Evolutionary conservation across 1,140 invertebrate species (phyloP), one percentile per base, ranked within the genome.

Genomic region (Bombyx mandarina): DNA sequence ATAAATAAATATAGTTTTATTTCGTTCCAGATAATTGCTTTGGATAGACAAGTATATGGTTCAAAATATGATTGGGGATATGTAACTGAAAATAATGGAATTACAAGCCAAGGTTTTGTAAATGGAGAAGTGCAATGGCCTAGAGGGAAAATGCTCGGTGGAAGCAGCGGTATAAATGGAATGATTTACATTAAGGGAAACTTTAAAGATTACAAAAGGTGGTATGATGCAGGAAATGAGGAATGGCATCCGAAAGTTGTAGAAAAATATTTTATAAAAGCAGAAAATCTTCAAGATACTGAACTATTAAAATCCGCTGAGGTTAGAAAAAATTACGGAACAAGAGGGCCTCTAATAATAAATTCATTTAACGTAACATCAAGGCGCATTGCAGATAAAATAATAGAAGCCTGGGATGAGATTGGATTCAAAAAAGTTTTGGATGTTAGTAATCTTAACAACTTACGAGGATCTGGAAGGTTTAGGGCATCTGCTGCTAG

Each of bases 101-200:
- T 26, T 54, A 60, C 56, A 9, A 52, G 42, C 53, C 52, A 61
- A 58, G 66, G 54, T 8, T 48, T 54, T 45, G 44, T 52, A 9
- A 58, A 63, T 50, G 55, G 61, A 26, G 26, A 52, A 9, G 54
- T 61, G 8, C 69, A 77, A 26, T 89, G 88, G 79, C 85, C 90
- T 4, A 69, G 88, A 60, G 90, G 86, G 60, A 89, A 89, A 71
- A 73, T 86, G 45, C 60, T 90, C 18, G 93, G 92, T n/a, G 92
- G 92, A 6, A 89, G 88, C n/a, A 91, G 89, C 26, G 89, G 90
- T 6, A 81, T 94, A 3, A 94, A 94, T 71, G 90, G 88, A 35
- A 92, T 94, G 91, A 82, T 91, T 3, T 93, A 94, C 69, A 85
- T 92, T 1, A 77, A 92, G 63, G 93, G 92, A 3, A 90, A 92